phyloP scores from a whole-genome alignment of 2,113 vertebrate genomes.

The Maccullochella peelii region DNA sequence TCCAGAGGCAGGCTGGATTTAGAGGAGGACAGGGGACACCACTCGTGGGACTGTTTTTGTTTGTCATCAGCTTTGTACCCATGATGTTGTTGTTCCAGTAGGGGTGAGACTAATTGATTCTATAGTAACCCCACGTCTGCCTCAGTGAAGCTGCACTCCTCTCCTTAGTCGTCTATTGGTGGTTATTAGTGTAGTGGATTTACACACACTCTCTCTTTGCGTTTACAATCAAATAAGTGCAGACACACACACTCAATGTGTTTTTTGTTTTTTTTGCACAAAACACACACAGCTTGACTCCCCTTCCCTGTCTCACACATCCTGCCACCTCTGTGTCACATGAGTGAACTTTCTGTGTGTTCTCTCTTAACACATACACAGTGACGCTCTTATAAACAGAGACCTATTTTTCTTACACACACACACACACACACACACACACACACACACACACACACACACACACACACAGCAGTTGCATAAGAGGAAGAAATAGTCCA shows the following conservation, averaged over 20 bases:
- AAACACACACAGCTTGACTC: constrained; percentile 4
- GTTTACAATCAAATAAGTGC: background rate
- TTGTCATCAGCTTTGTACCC: constrained; percentile 46
- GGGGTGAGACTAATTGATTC: constrained; percentile 34
- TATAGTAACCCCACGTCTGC: constrained; percentile 16
- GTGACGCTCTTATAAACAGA: constrained; percentile 27
- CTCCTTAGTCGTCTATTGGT: background rate
- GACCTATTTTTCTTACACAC: constrained; percentile 33
- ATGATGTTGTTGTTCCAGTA: constrained; percentile 27
- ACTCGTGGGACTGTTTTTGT: constrained; percentile 51
- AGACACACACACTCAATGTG: background rate
- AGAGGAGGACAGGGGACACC: constrained; percentile 1
- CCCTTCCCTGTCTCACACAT: constrained; percentile 5
- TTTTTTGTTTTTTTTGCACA: background rate
- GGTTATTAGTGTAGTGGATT: too few relatives aligned
- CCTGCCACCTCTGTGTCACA: constrained; percentile 29
- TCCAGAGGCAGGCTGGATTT: constrained; percentile 15
- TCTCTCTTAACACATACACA: constrained; percentile 17
- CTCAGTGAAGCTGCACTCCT: background rate
- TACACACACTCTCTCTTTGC: background rate
- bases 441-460: constrained; percentile 19
- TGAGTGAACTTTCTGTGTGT: constrained; percentile 10
- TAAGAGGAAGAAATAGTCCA: constrained; percentile 74
- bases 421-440: background rate
- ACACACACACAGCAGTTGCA: constrained; percentile 49